Evolutionary conservation across 2,113 vertebrate genomes (phyloP), one percentile per base, ranked within the genome.

Genomic region (Lasiurus cinereus): DNA sequence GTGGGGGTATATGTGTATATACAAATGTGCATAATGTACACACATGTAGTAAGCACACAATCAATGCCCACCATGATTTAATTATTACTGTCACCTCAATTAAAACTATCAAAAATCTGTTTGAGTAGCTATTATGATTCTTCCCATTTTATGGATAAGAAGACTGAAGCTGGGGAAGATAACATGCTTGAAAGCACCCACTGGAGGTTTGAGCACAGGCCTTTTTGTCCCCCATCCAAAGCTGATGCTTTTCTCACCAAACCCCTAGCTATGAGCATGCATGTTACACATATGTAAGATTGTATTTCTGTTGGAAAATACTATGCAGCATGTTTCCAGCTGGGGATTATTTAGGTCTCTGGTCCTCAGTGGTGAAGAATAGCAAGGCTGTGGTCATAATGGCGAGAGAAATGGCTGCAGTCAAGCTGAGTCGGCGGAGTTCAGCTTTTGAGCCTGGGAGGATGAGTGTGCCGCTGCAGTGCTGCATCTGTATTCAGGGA

Each of bases 361-460:
- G 18, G 33, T 79, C 85, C 70, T 96, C 74, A 9, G 29, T 72
- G 33, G 83, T 88, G 54, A 95, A 76, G 79, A 78, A 91, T 12
- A 70, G 62, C 19, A 31, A 92, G 64, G 39, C 9, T 70, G 82
- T 56, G 50, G 48, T 46, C 33, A 18, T 66, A 46, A 70, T 21
- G 19, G 80, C 0, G 48, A 91, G 89, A 97, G 84, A 79, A 90
- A 94, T 67, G 92, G 59, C 67, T 90, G 24, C 12, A 6, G 67
- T 22, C 0, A 3, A 6, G 54, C 64, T 4, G 56, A 43, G 77
- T 78, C 48, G 72, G 19, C 33, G 82, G 76, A 85, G 21, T 48
- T 82, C 62, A 15, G 64, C 54, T 36, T 93, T n/a, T 29, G 27
- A 54, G 84, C 88, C 43, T 16, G 29, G 46, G 84, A 91, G 67